Conservation (phyloP, 1,140 invertebrate genomes). For the Bombus waltoni region DNA sequence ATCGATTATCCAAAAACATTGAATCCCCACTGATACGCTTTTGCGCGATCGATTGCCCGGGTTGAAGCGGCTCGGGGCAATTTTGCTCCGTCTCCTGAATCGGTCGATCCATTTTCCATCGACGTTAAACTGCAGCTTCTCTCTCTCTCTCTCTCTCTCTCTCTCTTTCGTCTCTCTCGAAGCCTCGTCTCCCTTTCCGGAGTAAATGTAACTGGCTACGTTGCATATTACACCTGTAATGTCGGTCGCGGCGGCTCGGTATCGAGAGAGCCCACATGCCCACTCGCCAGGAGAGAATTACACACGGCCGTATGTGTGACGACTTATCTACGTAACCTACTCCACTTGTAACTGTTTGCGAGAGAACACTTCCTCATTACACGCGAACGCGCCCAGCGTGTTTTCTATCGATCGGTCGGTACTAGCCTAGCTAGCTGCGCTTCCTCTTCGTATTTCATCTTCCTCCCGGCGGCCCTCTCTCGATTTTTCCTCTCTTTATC, state of each 20-base stretch:
- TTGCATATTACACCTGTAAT: constrained; percentile 50
- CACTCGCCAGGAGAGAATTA: constrained; percentile 64
- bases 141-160: no score
- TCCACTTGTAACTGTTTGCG: constrained; percentile 77
- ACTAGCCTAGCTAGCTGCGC: background rate
- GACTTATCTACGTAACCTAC: constrained; percentile 80
- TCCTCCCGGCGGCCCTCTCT: background rate
- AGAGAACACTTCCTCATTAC: constrained; percentile 76
- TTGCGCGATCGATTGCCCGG: background rate
- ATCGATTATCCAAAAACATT: background rate
- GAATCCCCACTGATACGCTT: no score
- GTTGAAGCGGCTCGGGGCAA: background rate
- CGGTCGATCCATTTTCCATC: constrained; percentile 15
- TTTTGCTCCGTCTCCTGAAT: background rate
- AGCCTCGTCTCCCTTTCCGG: background rate
- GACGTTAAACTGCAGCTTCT: constrained; percentile 8
- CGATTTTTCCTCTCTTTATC: background rate
- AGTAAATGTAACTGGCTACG: constrained; percentile 4
- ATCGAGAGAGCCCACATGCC: constrained; percentile 53
- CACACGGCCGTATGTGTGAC: constrained; percentile 60
- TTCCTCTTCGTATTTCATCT: constrained; percentile 44
- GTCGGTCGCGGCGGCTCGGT: constrained; percentile 47
- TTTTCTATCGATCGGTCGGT: constrained; percentile 62
- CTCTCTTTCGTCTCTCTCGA: no score
- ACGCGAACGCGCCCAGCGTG: constrained; percentile 61